A percentile compares a stretch with the other conserved stretches of the same genome.
Conservation (phyloP, 1,140 invertebrate species). For the Rhopalosiphum maidis region DNA sequence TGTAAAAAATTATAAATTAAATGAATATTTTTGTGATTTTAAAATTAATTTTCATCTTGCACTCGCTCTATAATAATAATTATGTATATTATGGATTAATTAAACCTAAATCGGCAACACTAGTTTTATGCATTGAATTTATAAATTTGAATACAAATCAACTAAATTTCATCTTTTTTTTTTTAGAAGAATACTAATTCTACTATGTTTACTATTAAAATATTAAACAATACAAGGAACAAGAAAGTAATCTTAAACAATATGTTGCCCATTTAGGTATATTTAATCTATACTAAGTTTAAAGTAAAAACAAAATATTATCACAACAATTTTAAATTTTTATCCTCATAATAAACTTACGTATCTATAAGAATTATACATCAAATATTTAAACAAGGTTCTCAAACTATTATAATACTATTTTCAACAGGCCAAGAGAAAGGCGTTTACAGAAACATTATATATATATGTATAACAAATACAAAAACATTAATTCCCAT, state of each 20-base stretch:
- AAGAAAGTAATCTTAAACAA: background rate
- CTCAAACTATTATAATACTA: background rate
- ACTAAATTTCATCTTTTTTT: background rate
- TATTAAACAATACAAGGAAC: background rate
- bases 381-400: background rate
- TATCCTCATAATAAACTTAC: background rate
- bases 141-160: background rate
- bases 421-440: background rate
- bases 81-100: background rate
- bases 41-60: background rate
- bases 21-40: background rate
- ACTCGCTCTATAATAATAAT: background rate
- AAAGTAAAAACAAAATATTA: slow-evolving; percentile 50
- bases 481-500: slow-evolving; percentile 23
- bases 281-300: slow-evolving; percentile 32
- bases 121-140: background rate
- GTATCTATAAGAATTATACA: background rate
- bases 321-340: slow-evolving; percentile 37
- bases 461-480: slow-evolving; percentile 4
- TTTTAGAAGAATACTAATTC: background rate
- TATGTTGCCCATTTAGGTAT: slow-evolving; percentile 3
- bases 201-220: background rate
- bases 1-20: background rate
- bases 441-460: background rate
- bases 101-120: background rate